A percentile compares a stretch with the other conserved stretches of the same genome.
Conservation (phyloP, 2,888 invertebrate species). For the Troglohyphantes excavatus region DNA sequence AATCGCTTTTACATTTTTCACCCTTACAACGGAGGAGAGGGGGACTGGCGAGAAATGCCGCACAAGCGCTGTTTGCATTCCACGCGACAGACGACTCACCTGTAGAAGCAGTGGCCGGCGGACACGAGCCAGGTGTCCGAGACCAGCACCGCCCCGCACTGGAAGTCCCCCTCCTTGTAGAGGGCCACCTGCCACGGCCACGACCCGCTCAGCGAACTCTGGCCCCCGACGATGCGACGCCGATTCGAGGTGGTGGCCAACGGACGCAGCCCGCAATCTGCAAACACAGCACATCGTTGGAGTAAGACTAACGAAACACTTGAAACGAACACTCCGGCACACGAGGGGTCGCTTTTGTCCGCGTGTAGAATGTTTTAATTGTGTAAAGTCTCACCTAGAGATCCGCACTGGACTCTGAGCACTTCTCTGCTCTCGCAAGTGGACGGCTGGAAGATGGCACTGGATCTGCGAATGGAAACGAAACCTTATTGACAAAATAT, state of each 20-base stretch:
- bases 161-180: slow-evolving; percentile 92
- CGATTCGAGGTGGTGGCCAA: slow-evolving; percentile 38
- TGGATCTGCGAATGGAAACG: slow-evolving; percentile 84
- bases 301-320: neutral
- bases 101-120: slow-evolving; percentile 91
- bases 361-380: neutral
- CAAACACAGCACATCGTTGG: neutral
- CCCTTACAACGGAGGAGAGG: too few species aligned
- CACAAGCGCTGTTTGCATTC: too few species aligned
- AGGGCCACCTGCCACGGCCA: slow-evolving; percentile 95
- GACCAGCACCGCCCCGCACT: slow-evolving; percentile 90
- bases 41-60: too few species aligned
- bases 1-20: too few species aligned
- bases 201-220: slow-evolving; percentile 88
- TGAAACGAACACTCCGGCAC: neutral
- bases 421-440: slow-evolving; percentile 86
- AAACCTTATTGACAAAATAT: neutral
- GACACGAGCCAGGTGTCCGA: slow-evolving; percentile 89
- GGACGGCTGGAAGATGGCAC: slow-evolving; percentile 87
- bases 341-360: neutral
- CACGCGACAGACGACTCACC: too few species aligned
- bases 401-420: slow-evolving; percentile 46
- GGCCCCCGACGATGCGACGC: slow-evolving; percentile 90
- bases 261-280: slow-evolving; percentile 79
- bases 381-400: slow-evolving; percentile 41